phyloP scores from a whole-genome alignment of 2,888 invertebrate species.

The Minunthozetes semirufus region DNA sequence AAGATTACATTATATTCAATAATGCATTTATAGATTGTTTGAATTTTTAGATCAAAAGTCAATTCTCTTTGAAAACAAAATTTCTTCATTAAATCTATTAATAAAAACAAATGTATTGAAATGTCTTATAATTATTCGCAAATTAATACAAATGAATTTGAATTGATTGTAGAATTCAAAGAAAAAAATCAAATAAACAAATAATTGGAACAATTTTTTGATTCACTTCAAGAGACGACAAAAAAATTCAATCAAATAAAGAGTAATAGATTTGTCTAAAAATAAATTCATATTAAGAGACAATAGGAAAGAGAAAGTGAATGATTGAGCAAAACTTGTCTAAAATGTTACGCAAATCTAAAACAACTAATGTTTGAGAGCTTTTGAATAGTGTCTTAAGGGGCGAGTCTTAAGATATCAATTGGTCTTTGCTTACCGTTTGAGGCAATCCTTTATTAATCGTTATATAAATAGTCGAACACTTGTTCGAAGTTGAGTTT shows the following conservation, averaged over 20 bases:
- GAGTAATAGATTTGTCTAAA: neutral
- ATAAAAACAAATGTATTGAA: too few relatives aligned
- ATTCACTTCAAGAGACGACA: too few relatives aligned
- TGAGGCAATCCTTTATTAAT: neutral
- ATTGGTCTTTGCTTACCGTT: neutral
- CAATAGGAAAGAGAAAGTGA: conserved; percentile 17
- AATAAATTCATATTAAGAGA: neutral
- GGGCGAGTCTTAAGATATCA: conserved; percentile 5
- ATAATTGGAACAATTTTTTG: too few relatives aligned
- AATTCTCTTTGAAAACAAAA: too few relatives aligned
- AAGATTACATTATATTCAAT: too few relatives aligned
- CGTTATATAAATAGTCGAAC: conserved; percentile 1
- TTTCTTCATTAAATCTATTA: too few relatives aligned
- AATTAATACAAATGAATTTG: neutral
- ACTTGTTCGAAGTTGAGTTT: neutral
- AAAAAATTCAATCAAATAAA: neutral
- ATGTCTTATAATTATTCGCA: neutral
- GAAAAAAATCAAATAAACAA: too few relatives aligned
- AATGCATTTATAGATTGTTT: too few relatives aligned
- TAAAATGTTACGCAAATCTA: neutral
- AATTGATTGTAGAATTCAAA: too few relatives aligned
- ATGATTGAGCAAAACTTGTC: conserved; percentile 11
- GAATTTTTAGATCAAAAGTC: too few relatives aligned
- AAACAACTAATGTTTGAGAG: conserved; percentile 2
- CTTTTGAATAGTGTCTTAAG: neutral